These are phyloP conservation scores for Neolamprologus hecqui DNA, from an alignment of 2,113 vertebrate genomes.

Conservation along the genomic window DNA sequence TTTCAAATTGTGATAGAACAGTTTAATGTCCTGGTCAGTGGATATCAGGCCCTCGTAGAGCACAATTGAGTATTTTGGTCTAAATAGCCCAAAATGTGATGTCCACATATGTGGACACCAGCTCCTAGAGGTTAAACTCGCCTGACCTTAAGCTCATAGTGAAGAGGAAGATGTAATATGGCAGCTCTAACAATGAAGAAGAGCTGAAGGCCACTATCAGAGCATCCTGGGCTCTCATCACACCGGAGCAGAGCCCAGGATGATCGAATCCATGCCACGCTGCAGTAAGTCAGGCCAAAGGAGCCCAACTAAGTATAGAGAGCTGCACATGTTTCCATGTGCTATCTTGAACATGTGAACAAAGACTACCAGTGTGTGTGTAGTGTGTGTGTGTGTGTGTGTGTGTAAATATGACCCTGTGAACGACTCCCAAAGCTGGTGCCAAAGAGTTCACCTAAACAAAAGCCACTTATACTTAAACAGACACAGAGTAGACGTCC, in stretches of 20 bases:
- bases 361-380: accelerated
- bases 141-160: not conserved
- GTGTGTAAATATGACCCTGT: no score
- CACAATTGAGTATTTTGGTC: accelerated
- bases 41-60: not conserved
- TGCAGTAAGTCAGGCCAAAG: not conserved
- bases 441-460: no score
- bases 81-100: not conserved
- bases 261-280: not conserved
- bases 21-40: not conserved
- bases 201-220: not conserved
- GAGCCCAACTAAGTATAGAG: not conserved
- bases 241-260: accelerated
- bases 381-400: accelerated
- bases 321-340: no score
- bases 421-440: no score
- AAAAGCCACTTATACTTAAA: no score
- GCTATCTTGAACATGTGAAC: no score
- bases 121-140: not conserved
- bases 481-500: no score
- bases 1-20: not conserved
- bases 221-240: not conserved
- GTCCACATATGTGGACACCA: accelerated
- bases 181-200: not conserved
- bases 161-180: not conserved